Percentiles rank a stretch among this genome's conserved stretches.
Evolutionary conservation across 1,140 invertebrate species (phyloP).

Genomic region (Zaprionus camerounensis): DNA sequence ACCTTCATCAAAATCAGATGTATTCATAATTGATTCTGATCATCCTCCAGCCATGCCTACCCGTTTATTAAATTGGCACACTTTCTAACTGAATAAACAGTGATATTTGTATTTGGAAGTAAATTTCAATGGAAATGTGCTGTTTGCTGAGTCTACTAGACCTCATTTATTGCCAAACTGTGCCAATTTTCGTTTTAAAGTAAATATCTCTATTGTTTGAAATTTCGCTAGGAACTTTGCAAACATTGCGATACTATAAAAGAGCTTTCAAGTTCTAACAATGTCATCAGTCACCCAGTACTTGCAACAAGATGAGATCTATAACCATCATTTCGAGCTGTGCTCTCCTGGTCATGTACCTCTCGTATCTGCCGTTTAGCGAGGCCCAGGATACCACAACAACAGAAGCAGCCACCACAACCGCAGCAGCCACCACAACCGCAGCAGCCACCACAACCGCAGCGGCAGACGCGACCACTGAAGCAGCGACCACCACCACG

Average conservation of each 20-base stretch:
- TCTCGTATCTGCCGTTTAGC: background rate
- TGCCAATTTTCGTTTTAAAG: background rate
- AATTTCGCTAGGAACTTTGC: background rate
- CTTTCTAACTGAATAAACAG: too few species aligned
- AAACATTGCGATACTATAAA: conserved; percentile 16
- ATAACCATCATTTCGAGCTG: background rate
- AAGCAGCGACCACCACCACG: background rate
- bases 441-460: too few species aligned
- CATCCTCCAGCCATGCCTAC: too few species aligned
- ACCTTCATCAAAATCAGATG: too few species aligned
- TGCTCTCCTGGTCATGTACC: conserved; percentile 12
- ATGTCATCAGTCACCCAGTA: background rate
- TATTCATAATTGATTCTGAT: too few species aligned
- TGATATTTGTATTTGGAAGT: background rate
- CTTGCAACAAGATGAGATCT: conserved; percentile 3
- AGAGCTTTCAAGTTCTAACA: background rate
- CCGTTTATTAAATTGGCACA: too few species aligned
- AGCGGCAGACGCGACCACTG: too few species aligned
- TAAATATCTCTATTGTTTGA: background rate
- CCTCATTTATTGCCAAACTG: background rate
- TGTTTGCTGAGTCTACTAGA: background rate
- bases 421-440: too few species aligned
- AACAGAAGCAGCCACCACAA: too few species aligned
- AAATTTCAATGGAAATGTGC: background rate
- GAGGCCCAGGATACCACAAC: background rate